These are phyloP conservation scores for Xylocopa sonorina DNA, from an alignment of 1,140 invertebrate genomes.

Conservation along the genomic window DNA sequence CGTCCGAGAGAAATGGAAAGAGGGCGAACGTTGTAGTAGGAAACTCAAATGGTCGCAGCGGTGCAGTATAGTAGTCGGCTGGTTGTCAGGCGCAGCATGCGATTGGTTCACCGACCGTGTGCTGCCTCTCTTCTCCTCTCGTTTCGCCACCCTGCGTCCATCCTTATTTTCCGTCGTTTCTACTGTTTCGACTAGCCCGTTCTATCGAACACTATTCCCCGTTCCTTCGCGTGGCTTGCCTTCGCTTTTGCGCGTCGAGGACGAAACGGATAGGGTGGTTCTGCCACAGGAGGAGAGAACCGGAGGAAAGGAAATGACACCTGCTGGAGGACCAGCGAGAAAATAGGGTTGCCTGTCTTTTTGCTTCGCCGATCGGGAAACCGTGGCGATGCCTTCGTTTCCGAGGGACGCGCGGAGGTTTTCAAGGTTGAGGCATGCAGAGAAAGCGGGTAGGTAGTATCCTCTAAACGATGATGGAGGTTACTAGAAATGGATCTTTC, in stretches of 20 bases:
- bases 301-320: not conserved
- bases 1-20: constrained; percentile 51
- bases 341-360: constrained; percentile 14
- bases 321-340: not conserved
- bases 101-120: constrained; percentile 74
- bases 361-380: not conserved
- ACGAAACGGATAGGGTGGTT: too few relatives aligned
- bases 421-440: constrained; percentile 2
- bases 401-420: not conserved
- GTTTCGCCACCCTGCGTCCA: constrained; percentile 35
- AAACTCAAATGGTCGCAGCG: constrained; percentile 78
- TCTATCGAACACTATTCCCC: constrained; percentile 39
- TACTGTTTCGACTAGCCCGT: constrained; percentile 51
- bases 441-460: too few relatives aligned
- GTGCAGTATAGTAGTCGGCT: constrained; percentile 76
- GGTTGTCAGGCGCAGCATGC: constrained; percentile 75
- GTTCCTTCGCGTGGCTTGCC: constrained; percentile 19
- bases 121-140: constrained; percentile 55
- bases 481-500: too few relatives aligned
- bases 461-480: too few relatives aligned
- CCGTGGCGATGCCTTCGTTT: not conserved
- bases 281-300: not conserved
- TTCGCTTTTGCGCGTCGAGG: constrained; percentile 10
- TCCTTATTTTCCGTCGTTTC: constrained; percentile 62
- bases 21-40: constrained; percentile 67